A percentile compares a stretch with the other conserved stretches of the same genome.
Evolutionary conservation across 2,797 vertebrate genomes (phyloP).

Genomic region (Gastrophryne carolinensis): DNA sequence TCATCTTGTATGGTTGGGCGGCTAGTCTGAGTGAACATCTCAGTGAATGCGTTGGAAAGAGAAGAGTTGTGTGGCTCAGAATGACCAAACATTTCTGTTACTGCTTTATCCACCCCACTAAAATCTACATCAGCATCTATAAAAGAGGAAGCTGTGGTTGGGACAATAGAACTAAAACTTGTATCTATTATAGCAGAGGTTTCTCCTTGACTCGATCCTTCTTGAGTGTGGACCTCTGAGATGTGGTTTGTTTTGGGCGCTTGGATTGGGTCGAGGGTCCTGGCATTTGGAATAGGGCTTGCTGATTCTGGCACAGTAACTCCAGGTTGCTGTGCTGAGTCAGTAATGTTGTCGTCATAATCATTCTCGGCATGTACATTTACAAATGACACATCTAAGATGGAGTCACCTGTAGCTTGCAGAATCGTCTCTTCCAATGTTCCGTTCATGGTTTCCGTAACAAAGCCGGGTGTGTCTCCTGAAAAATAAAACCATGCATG

Average conservation of each 20-base stretch:
- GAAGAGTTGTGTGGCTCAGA: neutral
- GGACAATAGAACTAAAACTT: neutral
- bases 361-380: slow-evolving; percentile 2
- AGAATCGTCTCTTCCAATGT: slow-evolving; percentile 21
- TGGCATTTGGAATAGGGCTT: neutral
- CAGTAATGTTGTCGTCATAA: slow-evolving; percentile 19
- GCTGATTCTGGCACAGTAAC: slow-evolving; percentile 12
- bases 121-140: neutral
- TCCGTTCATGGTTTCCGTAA: slow-evolving; percentile 20
- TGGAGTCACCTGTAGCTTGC: slow-evolving; percentile 16
- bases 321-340: neutral
- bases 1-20: neutral
- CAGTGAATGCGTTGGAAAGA: neutral
- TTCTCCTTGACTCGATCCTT: neutral
- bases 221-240: neutral
- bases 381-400: neutral
- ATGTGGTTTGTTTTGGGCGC: neutral
- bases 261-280: neutral
- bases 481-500: slow-evolving; percentile 45
- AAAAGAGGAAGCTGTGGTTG: neutral
- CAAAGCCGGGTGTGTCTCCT: slow-evolving; percentile 54
- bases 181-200: neutral
- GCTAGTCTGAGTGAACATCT: neutral
- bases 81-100: neutral
- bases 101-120: neutral